Evolutionary conservation across 2,888 invertebrate species (phyloP), one percentile per base, ranked within the genome.

Genomic region (Drosophila heteroneura): DNA sequence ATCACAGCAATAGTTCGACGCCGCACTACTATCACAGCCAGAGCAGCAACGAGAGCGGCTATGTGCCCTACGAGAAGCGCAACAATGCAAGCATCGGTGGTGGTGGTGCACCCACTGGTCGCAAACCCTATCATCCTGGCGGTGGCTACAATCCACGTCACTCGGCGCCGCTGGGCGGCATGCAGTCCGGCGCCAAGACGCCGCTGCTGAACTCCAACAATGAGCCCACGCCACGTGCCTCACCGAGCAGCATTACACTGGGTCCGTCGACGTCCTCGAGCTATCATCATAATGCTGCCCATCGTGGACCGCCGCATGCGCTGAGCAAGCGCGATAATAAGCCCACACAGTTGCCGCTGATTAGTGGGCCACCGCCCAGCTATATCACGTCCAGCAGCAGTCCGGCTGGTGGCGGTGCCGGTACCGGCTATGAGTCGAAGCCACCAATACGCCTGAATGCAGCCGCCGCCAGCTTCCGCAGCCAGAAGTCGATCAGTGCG

Each of bases 401-500:
- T 82, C 60, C 67, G 16, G 74, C 69, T 22, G 74, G 61, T 22
- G 71, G 77, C 35, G 74, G 63, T 30, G 74, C 77, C 22, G 76
- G 66, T n/a, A 62, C 74, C 4, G 52, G 53, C 49, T 81, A 79
- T 39, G 91, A 87, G 69, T 57, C 83, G n/a, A 92, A 92, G 79
- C 92, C 92, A 28, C 90, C 92, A 6, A 74, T 92, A 6, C 92
- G 92, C 10, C 77, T 92, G 1, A 92, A 92, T 74, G 92, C 92
- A 0, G 85, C 79, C 3, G 92, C 92, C 19, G 91, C 92, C 51
- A 85, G 81, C 39, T 92, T 92, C 72, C 91, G 92, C 9, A 92
- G 92, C 44, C 93, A 93, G 52, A 93, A 92, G 57, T 85, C 89
- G 19, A 89, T 91, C 77, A 85, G 91, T 65, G 92, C 92, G 67